phyloP scores from a whole-genome alignment of 2,888 invertebrate genomes.

The Amphipyra berbera region DNA sequence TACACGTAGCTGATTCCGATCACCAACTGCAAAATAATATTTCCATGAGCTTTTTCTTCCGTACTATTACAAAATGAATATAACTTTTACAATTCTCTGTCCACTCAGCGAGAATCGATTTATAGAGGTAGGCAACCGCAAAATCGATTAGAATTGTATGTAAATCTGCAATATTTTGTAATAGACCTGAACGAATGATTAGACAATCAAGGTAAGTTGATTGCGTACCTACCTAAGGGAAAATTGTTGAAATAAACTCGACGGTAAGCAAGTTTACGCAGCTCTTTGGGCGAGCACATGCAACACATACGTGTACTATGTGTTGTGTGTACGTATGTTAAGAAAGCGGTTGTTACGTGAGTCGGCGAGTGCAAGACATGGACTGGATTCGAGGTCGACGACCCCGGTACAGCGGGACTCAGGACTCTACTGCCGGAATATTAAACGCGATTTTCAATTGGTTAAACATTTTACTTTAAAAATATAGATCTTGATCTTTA shows the following conservation, averaged over 20 bases:
- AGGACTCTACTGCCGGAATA: conserved; percentile 86
- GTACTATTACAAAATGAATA: conserved; percentile 2
- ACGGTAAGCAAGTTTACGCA: conserved; percentile 36
- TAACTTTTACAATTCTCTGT: conserved; percentile 9
- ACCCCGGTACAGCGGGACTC: conserved; percentile 85
- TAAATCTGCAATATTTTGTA: conserved; percentile 38
- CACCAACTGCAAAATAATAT: conserved; percentile 20
- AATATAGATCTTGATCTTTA: conserved; percentile 16
- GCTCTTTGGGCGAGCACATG: conserved; percentile 45
- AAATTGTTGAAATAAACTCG: conserved; percentile 31
- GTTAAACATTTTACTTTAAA: conserved; percentile 47
- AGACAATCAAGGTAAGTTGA: conserved; percentile 9
- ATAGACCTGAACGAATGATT: conserved; percentile 15
- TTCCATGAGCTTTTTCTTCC: conserved; percentile 32
- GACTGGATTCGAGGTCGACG: conserved; percentile 86
- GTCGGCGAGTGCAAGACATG: conserved; percentile 85
- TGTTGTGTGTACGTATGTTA: conserved; percentile 68
- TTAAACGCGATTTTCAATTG: conserved; percentile 68
- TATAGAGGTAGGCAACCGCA: conserved; percentile 23
- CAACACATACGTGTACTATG: conserved; percentile 56
- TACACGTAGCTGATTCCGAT: conserved; percentile 25
- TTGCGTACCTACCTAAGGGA: conserved; percentile 11
- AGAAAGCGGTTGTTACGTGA: conserved; percentile 86
- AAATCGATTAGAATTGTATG: conserved; percentile 46
- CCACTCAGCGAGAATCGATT: conserved; percentile 26